Evolutionary conservation across 2,113 vertebrate genomes (phyloP).

Genomic region (Notothenia rossii): DNA sequence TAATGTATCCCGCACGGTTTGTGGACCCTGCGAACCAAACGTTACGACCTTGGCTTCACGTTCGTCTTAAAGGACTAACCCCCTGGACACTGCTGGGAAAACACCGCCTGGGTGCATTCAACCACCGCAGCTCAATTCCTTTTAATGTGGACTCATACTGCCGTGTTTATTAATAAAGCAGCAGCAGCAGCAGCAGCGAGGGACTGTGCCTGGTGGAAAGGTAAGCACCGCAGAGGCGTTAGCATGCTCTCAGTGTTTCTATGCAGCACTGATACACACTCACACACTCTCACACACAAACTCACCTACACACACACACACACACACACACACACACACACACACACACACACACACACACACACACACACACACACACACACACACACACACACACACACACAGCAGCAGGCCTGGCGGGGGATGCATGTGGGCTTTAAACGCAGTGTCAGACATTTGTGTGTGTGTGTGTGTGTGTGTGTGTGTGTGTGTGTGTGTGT

Average conservation of each 20-base stretch:
- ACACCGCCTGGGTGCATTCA: constrained; percentile 30
- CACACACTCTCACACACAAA: too few relatives aligned
- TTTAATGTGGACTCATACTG: constrained; percentile 22
- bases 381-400: too few relatives aligned
- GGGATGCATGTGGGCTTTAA: not conserved
- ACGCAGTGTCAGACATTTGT: constrained; percentile 8
- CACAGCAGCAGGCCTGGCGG: constrained; percentile 34
- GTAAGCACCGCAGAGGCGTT: constrained; percentile 34
- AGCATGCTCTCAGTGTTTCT: not conserved
- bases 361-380: not conserved
- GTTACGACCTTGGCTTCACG: constrained; percentile 56
- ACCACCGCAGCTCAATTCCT: constrained; percentile 11
- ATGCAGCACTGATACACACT: not conserved
- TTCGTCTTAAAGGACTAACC: constrained; percentile 51
- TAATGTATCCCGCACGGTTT: constrained; percentile 51
- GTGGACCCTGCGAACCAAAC: constrained; percentile 49
- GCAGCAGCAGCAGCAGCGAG: constrained; percentile 18
- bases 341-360: not conserved
- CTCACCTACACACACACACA: too few relatives aligned
- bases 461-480: not conserved
- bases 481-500: not conserved
- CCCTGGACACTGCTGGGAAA: constrained; percentile 32
- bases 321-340: not conserved
- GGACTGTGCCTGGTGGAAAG: constrained; percentile 43
- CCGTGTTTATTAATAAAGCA: constrained; percentile 11